phyloP scores from a whole-genome alignment of 2,113 vertebrate genomes.

The Rhombomys opimus region DNA sequence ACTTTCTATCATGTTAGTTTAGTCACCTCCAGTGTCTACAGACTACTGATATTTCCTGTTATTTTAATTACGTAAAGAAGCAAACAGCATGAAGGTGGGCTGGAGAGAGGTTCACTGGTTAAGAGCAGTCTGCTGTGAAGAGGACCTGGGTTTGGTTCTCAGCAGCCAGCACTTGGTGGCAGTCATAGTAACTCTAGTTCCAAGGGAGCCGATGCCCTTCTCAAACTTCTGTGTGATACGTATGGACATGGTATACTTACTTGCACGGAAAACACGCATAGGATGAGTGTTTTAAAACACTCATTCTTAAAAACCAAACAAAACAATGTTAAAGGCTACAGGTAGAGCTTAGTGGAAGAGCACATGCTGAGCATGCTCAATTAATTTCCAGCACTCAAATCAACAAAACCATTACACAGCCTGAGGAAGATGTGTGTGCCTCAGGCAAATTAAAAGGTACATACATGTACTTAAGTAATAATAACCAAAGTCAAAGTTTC shows the following conservation, averaged over 20 bases:
- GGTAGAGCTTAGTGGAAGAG: neutral
- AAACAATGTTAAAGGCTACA: neutral
- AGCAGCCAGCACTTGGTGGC: neutral
- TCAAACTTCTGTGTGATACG: neutral
- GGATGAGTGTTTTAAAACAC: neutral
- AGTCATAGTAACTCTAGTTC: neutral
- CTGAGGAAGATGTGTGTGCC: neutral
- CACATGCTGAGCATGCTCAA: too few species aligned
- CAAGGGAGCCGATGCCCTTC: neutral
- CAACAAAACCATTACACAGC: neutral
- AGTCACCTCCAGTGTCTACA: neutral
- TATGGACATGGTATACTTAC: neutral
- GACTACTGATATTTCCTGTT: neutral
- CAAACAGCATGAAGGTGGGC: neutral
- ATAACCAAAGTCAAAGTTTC: conserved; percentile 10
- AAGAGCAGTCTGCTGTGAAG: neutral
- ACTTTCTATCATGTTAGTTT: neutral
- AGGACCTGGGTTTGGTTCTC: neutral
- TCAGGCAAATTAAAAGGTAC: conserved; percentile 10
- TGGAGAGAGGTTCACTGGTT: neutral
- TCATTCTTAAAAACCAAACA: neutral
- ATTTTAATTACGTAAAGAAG: neutral
- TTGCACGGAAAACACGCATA: neutral
- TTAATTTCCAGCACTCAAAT: neutral
- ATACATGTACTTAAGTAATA: conserved; percentile 10